These are phyloP conservation scores for Ptilorrhoa leucosticta DNA, from an alignment of 2,113 vertebrate genomes.

Conservation along the genomic window DNA sequence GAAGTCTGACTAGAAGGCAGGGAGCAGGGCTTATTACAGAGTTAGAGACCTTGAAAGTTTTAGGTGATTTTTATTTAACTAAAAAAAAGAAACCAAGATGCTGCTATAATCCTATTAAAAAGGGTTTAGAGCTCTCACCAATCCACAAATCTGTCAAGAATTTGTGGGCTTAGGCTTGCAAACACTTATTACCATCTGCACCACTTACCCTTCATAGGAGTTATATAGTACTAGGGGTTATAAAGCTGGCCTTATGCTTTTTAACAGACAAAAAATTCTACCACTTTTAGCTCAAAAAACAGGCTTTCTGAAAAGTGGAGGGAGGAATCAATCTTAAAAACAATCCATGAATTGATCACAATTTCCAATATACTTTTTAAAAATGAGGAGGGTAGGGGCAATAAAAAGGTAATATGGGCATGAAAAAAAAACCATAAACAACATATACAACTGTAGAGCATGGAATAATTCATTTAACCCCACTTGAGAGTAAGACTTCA, in stretches of 20 bases:
- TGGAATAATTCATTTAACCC: slow-evolving; percentile 55
- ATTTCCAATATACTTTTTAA: background rate
- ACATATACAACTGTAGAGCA: background rate
- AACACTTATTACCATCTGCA: background rate
- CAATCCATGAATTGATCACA: background rate
- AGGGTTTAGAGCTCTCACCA: background rate
- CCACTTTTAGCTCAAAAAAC: background rate
- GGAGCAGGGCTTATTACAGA: background rate
- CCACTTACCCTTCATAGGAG: background rate
- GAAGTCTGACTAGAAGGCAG: background rate
- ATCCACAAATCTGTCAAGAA: background rate
- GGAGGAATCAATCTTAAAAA: background rate
- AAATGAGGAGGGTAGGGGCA: background rate
- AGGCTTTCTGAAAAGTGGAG: background rate
- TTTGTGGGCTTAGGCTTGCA: background rate
- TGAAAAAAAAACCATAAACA: background rate
- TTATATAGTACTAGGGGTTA: background rate
- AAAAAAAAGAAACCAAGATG: background rate
- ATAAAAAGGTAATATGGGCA: background rate
- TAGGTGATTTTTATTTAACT: background rate
- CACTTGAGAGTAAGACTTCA: slow-evolving; percentile 48
- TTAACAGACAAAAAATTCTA: background rate
- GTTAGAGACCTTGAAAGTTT: background rate
- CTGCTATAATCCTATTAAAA: background rate
- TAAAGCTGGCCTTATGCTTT: background rate